phyloP scores from a whole-genome alignment of 2,113 vertebrate species.

The Bambusicola thoracicus region DNA sequence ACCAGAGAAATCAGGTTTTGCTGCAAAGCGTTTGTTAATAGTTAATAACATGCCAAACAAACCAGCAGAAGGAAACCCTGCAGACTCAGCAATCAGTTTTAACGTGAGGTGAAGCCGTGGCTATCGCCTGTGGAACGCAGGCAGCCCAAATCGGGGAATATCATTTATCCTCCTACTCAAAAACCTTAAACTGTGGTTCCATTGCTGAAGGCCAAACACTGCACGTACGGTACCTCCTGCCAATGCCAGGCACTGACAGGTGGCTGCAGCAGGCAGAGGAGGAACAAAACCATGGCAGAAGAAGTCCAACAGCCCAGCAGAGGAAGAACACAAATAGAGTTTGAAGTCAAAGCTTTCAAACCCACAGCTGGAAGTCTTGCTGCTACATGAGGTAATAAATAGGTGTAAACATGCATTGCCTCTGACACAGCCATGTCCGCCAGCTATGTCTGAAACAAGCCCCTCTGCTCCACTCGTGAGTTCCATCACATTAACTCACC shows the following conservation, averaged over 20 bases:
- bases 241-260: too few relatives aligned
- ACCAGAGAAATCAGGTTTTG: not conserved
- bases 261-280: not conserved
- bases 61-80: not conserved
- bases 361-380: constrained; percentile 60
- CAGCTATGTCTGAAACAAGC: not conserved
- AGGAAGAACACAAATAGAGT: constrained; percentile 29
- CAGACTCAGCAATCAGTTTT: not conserved
- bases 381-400: constrained; percentile 44
- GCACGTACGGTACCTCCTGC: accelerated
- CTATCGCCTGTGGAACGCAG: not conserved
- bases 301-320: accelerated
- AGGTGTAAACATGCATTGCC: not conserved
- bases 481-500: constrained; percentile 76
- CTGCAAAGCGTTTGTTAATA: not conserved
- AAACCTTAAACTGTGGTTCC: accelerated
- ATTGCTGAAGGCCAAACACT: accelerated
- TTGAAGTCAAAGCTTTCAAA: constrained; percentile 49
- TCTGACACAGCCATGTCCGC: constrained; percentile 24
- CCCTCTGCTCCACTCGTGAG: constrained; percentile 2
- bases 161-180: not conserved
- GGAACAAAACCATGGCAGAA: accelerated
- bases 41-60: not conserved
- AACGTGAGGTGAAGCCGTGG: accelerated
- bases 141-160: not conserved